Base-by-base conservation (phyloP, 2,888 invertebrate species). In the Calliscelio sp. region DNA sequence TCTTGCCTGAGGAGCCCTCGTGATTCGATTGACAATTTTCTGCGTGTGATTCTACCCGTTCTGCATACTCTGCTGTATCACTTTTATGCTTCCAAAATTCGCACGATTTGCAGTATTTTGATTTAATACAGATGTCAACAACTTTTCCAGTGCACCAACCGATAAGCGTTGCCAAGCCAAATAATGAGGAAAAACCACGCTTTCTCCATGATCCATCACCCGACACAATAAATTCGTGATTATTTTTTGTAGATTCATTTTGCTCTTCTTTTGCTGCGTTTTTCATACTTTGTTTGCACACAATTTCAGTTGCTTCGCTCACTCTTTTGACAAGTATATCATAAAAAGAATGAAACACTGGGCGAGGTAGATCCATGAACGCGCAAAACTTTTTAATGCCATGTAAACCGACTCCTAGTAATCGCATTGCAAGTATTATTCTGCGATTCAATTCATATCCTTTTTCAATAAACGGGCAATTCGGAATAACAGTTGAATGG, bases 341-440 rank as follows among this genome's bases (percentile, higher is more conserved):
- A 5, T 71, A 49, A 20, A 35, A 55, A 2, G 74, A 55, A 4
- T 51, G 24, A n/a, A 53, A 61, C 0, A 63, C 41, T 5, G 75
- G 65, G 4, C 25, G 10, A 6, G 65, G 57, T 10, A 57, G 71
- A 41, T 85, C 81, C 86, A 88, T 86, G 20, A 87, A 85, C 0
- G 86, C 86, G 57, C 87, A 88, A 77, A 88, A 87, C 38, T 84
- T 82, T 32, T 18, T 16, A 1, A 84, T 81, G 0, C 84, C 81
- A 14, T 78, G 16, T 14, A 68, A 10, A n/a, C 84, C 81, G 14
- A 85, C 49, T 32, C 88, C 87, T 0, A 88, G 59, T 32, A 88
- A 20, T 22, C 86, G 80, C 87, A 88, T 87, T 7, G 78, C 81
- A 32, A 87, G 51, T 25, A 86, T 49, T n/a, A 87, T 81, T 18